Conservation (phyloP, 2,113 vertebrate species). For the Lichenostomus cassidix region DNA sequence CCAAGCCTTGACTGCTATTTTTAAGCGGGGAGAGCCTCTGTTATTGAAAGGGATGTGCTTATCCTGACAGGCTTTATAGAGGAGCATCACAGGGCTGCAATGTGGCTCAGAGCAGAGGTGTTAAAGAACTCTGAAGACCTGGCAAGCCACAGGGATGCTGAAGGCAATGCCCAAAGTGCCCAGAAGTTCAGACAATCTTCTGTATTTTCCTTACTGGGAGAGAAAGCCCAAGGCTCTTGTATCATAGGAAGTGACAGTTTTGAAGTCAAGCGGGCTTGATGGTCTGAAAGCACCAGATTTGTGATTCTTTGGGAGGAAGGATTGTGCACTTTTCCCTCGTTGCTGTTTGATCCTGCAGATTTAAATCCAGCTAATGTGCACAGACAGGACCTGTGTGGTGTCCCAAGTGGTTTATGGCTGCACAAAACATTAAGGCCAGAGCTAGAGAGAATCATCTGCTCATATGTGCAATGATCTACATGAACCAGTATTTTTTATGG, state of each 20-base stretch:
- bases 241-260: background rate
- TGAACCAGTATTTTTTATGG: background rate
- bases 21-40: background rate
- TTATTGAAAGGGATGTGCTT: background rate
- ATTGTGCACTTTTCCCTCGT: background rate
- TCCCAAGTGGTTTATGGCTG: background rate
- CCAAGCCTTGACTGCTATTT: background rate
- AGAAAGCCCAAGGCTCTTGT: background rate
- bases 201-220: background rate
- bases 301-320: background rate
- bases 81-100: background rate
- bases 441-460: background rate
- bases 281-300: background rate
- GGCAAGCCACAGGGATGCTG: background rate
- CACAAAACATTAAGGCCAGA: background rate
- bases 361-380: background rate
- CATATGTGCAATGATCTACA: background rate
- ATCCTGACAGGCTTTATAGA: background rate
- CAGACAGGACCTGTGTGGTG: background rate
- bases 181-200: constrained; percentile 4
- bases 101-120: accelerated
- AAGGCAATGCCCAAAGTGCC: constrained; percentile 46
- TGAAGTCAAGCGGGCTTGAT: background rate
- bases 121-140: background rate
- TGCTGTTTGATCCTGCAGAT: background rate